Conservation (phyloP, 2,797 vertebrate genomes). For the Cyprinodon diabolis region DNA sequence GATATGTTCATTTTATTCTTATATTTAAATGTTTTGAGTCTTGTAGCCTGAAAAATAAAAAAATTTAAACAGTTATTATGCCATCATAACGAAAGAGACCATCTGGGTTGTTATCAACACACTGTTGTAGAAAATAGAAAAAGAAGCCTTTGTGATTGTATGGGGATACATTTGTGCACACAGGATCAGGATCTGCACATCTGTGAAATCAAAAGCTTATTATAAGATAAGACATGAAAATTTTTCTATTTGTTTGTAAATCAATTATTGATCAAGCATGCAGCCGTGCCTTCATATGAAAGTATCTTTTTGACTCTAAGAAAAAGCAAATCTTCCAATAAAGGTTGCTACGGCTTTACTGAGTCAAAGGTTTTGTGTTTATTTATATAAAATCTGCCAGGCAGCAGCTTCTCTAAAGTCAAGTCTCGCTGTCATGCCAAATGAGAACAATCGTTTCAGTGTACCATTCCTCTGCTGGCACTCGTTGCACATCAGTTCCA, state of each 20-base stretch:
- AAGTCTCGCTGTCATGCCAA: slow-evolving; percentile 60
- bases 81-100: background rate
- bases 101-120: slow-evolving; percentile 1
- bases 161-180: background rate
- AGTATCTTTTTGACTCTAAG: slow-evolving; percentile 44
- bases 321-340: slow-evolving; percentile 41
- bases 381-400: slow-evolving; percentile 40
- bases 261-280: slow-evolving; percentile 27
- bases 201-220: background rate
- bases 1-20: background rate
- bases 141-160: background rate
- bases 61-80: background rate
- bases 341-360: slow-evolving; percentile 46
- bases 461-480: slow-evolving; percentile 42
- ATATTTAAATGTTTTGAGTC: background rate
- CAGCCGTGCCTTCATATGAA: slow-evolving; percentile 53
- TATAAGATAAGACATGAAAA: background rate
- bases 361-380: slow-evolving; percentile 46
- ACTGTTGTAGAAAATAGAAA: background rate
- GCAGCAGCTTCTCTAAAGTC: slow-evolving; percentile 42
- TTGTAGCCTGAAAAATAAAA: background rate
- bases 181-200: background rate
- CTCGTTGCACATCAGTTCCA: slow-evolving; percentile 47
- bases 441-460: slow-evolving; percentile 59
- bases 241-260: background rate